Conservation (phyloP, 2,113 vertebrate genomes). For the Saimiri boliviensis region DNA sequence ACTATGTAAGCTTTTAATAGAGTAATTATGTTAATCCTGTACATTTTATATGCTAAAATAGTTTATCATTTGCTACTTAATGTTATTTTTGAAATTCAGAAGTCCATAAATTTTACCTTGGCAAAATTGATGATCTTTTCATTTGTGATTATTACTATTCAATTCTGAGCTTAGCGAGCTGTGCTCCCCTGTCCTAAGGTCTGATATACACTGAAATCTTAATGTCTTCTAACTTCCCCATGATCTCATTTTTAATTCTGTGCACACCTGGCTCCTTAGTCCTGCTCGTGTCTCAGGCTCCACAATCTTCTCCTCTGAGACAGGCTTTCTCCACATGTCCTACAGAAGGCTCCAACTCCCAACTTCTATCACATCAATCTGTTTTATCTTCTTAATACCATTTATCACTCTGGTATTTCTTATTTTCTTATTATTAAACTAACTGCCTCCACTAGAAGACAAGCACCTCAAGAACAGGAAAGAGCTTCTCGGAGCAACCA, state of each 20-base stretch:
- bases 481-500: not conserved
- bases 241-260: not conserved
- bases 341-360: not conserved
- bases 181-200: not conserved
- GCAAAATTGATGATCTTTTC: not conserved
- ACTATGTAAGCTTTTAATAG: not conserved
- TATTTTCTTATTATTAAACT: not conserved
- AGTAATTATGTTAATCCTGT: not conserved
- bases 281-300: not conserved
- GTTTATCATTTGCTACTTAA: not conserved
- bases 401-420: not conserved
- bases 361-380: not conserved
- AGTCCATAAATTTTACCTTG: not conserved
- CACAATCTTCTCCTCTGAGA: not conserved
- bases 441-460: not conserved
- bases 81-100: not conserved
- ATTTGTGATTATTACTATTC: not conserved
- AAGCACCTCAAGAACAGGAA: not conserved
- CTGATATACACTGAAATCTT: not conserved
- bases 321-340: not conserved
- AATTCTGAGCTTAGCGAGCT: not conserved
- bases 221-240: not conserved
- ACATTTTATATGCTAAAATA: not conserved
- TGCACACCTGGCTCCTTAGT: not conserved
- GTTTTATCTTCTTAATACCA: not conserved